Percentiles rank a stretch among this genome's conserved stretches.
These are phyloP conservation scores for Zosterops japonicus DNA, from an alignment of 2,113 vertebrate genomes.

Conservation along the genomic window DNA sequence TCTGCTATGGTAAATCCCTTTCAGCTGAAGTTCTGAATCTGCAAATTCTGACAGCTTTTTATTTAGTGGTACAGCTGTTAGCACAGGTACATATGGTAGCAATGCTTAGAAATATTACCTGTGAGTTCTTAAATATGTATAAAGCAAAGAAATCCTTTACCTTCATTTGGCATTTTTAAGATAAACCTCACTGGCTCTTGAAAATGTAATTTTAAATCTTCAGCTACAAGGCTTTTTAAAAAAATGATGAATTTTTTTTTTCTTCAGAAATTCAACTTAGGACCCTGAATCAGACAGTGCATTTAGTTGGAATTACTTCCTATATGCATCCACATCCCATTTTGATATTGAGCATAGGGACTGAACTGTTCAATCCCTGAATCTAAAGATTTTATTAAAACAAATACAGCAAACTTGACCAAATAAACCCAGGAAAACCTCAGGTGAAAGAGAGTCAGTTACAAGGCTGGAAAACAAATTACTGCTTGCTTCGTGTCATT, in stretches of 20 bases:
- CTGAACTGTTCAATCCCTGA: neutral
- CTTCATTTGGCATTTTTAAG: slow-evolving; percentile 35
- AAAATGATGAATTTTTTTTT: neutral
- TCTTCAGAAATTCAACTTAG: neutral
- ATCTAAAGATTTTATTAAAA: neutral
- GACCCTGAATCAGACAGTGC: neutral
- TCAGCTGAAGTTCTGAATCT: slow-evolving; percentile 67
- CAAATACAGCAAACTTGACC: neutral
- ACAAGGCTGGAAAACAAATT: neutral
- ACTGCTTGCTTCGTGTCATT: neutral
- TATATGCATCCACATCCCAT: neutral
- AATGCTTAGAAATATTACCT: slow-evolving; percentile 49
- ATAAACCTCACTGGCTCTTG: slow-evolving; percentile 4
- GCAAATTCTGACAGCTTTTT: slow-evolving; percentile 54
- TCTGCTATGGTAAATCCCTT: slow-evolving; percentile 41
- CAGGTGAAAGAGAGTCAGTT: neutral
- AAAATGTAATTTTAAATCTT: slow-evolving; percentile 9
- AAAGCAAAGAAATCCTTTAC: slow-evolving; percentile 51
- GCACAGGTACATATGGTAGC: slow-evolving; percentile 12
- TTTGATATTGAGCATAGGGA: neutral
- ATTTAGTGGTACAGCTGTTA: slow-evolving; percentile 47
- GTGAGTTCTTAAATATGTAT: slow-evolving; percentile 62
- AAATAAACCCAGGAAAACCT: neutral
- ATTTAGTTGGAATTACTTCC: neutral
- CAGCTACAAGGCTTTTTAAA: neutral